Evolutionary conservation across 2,797 vertebrate species (phyloP).

Genomic region (Galagoides demidoff): DNA sequence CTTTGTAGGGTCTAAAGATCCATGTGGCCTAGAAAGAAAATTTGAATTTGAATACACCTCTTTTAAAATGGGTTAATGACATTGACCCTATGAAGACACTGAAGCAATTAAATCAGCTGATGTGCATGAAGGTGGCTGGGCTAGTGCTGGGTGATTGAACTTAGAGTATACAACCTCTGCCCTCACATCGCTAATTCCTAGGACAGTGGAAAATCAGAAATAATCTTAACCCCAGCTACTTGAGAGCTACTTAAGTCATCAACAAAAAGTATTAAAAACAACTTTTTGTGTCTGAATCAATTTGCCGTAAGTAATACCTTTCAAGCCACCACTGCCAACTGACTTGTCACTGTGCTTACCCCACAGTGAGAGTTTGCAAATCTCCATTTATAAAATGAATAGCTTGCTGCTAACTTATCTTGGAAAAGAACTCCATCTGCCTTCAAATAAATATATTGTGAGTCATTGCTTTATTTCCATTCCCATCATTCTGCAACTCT

Average conservation of each 20-base stretch:
- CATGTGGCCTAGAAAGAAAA: background rate
- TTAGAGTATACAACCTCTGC: background rate
- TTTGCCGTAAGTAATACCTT: background rate
- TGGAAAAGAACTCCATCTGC: background rate
- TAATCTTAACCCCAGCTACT: background rate
- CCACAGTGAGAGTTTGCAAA: background rate
- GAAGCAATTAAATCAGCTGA: background rate
- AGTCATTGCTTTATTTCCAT: conserved; percentile 16
- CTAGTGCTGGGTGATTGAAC: background rate
- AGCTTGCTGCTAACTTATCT: background rate
- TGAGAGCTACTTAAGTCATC: conserved; percentile 20
- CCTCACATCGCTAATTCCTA: background rate
- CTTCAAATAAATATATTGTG: conserved; percentile 38
- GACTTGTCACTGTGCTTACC: background rate
- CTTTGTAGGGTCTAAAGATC: background rate
- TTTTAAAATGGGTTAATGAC: background rate
- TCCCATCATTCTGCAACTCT: background rate
- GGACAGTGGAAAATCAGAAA: background rate
- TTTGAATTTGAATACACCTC: background rate
- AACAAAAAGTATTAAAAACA: background rate
- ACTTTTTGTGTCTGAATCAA: background rate
- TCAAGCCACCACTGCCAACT: background rate
- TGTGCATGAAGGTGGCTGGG: background rate
- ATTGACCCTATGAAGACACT: background rate
- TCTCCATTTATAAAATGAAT: conserved; percentile 35